Percentiles rank a stretch among this genome's conserved stretches.
These are phyloP conservation scores for Cassiopea andromeda DNA, from an alignment of 30 jellyfish, hydroid and myxozoan species.

Conservation along the genomic window DNA sequence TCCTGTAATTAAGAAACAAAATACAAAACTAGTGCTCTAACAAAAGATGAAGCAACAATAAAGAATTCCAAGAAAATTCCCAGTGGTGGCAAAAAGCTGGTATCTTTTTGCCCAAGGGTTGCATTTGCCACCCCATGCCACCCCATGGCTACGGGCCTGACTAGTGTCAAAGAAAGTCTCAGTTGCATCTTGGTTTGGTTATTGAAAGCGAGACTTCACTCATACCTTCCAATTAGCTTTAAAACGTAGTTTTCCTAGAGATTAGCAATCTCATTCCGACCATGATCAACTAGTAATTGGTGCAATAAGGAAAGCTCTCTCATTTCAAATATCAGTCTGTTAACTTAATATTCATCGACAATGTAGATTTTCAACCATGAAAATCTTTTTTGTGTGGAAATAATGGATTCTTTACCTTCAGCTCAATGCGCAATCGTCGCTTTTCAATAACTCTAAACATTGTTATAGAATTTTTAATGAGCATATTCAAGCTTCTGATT, in stretches of 20 bases:
- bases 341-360: too few relatives aligned
- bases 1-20: too few relatives aligned
- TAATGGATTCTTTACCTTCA: not conserved
- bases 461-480: too few relatives aligned
- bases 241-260: not conserved
- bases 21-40: too few relatives aligned
- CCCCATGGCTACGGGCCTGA: too few relatives aligned
- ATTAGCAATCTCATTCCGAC: not conserved
- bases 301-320: not conserved
- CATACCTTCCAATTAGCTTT: not conserved
- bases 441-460: not conserved
- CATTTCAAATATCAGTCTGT: not conserved
- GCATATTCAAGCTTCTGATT: not conserved
- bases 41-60: too few relatives aligned
- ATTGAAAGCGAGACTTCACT: too few relatives aligned
- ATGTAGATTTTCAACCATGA: too few relatives aligned
- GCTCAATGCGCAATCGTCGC: not conserved
- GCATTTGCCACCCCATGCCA: too few relatives aligned
- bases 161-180: not conserved
- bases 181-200: not conserved
- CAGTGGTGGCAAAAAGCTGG: too few relatives aligned
- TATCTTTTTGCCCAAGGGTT: too few relatives aligned
- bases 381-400: not conserved
- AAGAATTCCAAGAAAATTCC: too few relatives aligned
- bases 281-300: not conserved